These are phyloP conservation scores for Strix uralensis DNA, from an alignment of 2,113 vertebrate genomes.

Conservation along the genomic window DNA sequence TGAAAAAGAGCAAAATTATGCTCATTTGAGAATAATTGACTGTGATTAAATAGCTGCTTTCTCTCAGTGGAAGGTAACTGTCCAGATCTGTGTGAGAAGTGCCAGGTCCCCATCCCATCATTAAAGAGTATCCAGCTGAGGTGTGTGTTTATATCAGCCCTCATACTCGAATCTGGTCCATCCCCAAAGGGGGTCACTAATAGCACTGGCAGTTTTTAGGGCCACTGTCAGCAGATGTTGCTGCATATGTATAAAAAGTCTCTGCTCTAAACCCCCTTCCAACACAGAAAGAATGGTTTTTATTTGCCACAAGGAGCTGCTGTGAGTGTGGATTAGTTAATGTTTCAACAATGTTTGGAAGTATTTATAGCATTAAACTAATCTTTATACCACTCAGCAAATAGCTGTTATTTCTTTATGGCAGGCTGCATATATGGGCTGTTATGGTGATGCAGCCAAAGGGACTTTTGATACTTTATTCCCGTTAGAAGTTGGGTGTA, in stretches of 20 bases:
- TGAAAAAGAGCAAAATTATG: not conserved
- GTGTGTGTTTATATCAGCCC: not conserved
- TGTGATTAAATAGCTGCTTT: not conserved
- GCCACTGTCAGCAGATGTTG: not conserved
- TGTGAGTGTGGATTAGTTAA: not conserved
- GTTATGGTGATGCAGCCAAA: not conserved
- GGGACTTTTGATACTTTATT: not conserved
- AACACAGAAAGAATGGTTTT: not conserved
- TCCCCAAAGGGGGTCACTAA: no score
- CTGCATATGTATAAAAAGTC: not conserved
- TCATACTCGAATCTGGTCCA: not conserved
- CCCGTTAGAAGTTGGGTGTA: not conserved
- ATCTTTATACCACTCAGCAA: not conserved
- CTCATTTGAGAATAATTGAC: not conserved
- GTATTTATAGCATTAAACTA: not conserved
- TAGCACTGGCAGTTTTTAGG: not conserved
- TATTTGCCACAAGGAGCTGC: not conserved
- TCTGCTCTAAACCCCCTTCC: not conserved
- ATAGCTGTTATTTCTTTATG: constrained; percentile 1
- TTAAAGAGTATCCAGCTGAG: not conserved
- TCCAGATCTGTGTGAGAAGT: not conserved
- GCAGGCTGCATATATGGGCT: not conserved
- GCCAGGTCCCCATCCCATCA: not conserved
- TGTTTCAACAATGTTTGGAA: not conserved
- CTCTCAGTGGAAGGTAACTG: not conserved